Evolutionary conservation across 1,140 invertebrate species (phyloP).

Genomic region (Saccostrea echinata): DNA sequence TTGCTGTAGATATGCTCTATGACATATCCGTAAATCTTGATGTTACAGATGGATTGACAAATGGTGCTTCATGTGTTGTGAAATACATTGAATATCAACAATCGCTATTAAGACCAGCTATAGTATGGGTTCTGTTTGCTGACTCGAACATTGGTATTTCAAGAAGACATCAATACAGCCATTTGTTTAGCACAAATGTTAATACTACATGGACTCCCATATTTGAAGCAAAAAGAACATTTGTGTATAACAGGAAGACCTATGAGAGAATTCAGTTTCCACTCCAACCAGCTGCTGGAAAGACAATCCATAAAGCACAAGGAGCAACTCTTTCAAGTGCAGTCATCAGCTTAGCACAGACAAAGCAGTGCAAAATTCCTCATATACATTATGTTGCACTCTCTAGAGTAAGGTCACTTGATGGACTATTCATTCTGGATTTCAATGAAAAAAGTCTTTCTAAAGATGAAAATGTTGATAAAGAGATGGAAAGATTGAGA

Average conservation of each 20-base stretch:
- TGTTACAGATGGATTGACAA: no score
- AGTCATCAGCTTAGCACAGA: conserved; percentile 41
- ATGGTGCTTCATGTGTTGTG: no score
- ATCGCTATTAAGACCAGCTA: no score
- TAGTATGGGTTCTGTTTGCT: no score
- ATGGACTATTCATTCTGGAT: conserved; percentile 40
- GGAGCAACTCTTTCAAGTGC: conserved; percentile 40
- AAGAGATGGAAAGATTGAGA: conserved; percentile 47
- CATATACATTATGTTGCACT: conserved; percentile 56
- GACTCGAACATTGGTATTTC: no score
- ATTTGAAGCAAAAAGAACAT: conserved; percentile 49
- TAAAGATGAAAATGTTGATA: conserved; percentile 36
- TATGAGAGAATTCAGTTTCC: conserved; percentile 53
- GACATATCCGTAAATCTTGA: no score
- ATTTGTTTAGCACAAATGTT: no score
- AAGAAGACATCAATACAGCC: no score
- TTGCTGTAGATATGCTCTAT: no score
- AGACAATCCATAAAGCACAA: conserved; percentile 52
- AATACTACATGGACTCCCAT: conserved; percentile 45
- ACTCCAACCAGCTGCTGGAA: conserved; percentile 44
- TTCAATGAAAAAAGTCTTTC: conserved; percentile 38
- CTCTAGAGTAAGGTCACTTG: conserved; percentile 32
- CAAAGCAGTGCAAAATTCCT: conserved; percentile 33
- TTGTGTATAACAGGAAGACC: conserved; percentile 9
- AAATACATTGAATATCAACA: no score